Base-by-base conservation (phyloP, 2,888 invertebrate genomes). In the Apamea epomidion region DNA sequence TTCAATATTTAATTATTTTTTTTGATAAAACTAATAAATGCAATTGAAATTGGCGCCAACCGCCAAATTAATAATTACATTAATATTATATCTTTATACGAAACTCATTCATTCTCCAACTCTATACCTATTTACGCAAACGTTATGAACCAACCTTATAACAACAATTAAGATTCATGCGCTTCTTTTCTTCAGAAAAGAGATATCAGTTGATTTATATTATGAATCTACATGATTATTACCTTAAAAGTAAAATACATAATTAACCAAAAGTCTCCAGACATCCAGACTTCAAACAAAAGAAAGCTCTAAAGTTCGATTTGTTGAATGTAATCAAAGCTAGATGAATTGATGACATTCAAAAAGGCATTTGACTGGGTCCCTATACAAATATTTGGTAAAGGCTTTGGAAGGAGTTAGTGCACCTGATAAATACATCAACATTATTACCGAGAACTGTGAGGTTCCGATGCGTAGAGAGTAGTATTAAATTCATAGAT, bases 21-120 rank as follows among this genome's bases (percentile, higher is more conserved):
- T 73, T 25, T 51, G 14, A 60, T 60, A 64, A 64, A 72, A 45
- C 45, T 81, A 70, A 32, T 74, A 74, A 76, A 81, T 81, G 74
- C 82, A 81, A 81, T 37, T 37, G 16, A 69, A 76, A 68, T 48
- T 74, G 74, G 71, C 71, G 67, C 32, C 60, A 77, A 77, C 37
- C 48, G 25, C 67, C 62, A 42, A 76, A 71, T 58, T 0, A 60
- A 54, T 45, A 5, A 21, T 21, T 10, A 45, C 16, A 32, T 14
- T n/a, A 25, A 18, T 79, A 21, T 12, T 81, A n/a, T 21, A 58
- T 51, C 8, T 82, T 62, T 21, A 74, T n/a, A 67, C 42, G 51
- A 62, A 80, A 68, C 16, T 42, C 58, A 37, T 67, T 74, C 1
- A 60, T 74, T 51, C 29, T 51, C 16, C 25, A 51, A 65, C 25